These are phyloP conservation scores for Rapana venosa DNA, from an alignment of 2,888 invertebrate genomes.

Conservation along the genomic window DNA sequence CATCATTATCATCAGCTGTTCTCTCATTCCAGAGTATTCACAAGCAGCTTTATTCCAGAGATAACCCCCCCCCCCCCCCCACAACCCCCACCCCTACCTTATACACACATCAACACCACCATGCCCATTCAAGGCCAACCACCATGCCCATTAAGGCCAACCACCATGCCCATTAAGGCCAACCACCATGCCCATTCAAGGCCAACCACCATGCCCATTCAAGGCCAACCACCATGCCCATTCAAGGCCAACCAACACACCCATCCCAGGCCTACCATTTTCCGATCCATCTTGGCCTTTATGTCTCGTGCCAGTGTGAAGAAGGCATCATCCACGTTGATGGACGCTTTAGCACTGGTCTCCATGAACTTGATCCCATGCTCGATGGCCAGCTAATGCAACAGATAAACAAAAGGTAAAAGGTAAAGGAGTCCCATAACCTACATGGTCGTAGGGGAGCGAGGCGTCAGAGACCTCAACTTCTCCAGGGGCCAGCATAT, in stretches of 20 bases:
- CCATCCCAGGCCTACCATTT: conserved; percentile 83
- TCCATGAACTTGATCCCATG: conserved; percentile 99
- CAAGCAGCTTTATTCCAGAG: too few species aligned
- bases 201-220: background rate
- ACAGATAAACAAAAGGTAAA: conserved; percentile 1
- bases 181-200: background rate
- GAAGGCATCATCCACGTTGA: conserved; percentile 98
- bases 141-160: background rate
- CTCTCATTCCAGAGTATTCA: too few species aligned
- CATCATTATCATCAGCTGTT: too few species aligned
- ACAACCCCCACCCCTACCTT: background rate
- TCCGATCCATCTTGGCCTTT: conserved; percentile 98
- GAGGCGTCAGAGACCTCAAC: too few species aligned
- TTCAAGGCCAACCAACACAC: background rate
- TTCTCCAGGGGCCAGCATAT: too few species aligned
- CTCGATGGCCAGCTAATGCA: conserved; percentile 91
- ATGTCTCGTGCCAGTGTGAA: conserved; percentile 98
- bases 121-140: background rate
- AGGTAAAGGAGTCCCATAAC: too few species aligned
- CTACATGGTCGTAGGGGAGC: too few species aligned
- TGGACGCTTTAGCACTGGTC: conserved; percentile 98
- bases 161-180: background rate
- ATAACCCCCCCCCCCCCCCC: too few species aligned
- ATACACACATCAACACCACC: background rate
- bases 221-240: background rate